A percentile compares a stretch with the other conserved stretches of the same genome.
These are phyloP conservation scores for Callaeas wilsoni DNA, from an alignment of 2,113 vertebrate species.

Conservation along the genomic window DNA sequence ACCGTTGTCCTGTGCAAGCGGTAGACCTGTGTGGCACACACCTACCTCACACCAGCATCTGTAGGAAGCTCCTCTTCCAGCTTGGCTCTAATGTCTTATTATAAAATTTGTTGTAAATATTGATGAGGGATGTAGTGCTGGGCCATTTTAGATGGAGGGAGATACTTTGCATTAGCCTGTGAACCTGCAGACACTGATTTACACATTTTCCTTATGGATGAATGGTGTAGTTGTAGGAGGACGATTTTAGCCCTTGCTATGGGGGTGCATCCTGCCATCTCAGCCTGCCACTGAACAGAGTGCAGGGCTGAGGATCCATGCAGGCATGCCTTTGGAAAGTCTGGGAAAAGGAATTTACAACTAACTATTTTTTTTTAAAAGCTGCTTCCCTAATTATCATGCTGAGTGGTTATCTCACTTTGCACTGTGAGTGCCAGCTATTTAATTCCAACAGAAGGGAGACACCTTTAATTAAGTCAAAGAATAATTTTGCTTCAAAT, in stretches of 20 bases:
- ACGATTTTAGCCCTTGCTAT: background rate
- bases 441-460: background rate
- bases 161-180: background rate
- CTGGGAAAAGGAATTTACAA: background rate
- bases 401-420: background rate
- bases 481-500: background rate
- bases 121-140: rapidly evolving
- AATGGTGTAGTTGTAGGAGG: background rate
- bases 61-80: background rate
- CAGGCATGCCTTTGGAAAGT: background rate
- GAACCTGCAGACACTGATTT: background rate
- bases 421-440: background rate
- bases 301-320: rapidly evolving
- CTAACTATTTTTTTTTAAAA: background rate
- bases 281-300: background rate
- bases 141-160: background rate
- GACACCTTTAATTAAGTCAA: background rate
- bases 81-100: background rate
- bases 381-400: background rate
- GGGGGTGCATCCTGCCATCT: background rate
- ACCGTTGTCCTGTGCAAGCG: background rate
- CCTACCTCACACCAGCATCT: background rate
- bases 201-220: background rate
- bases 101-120: background rate
- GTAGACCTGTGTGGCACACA: background rate